Percentiles rank a stretch among this genome's conserved stretches.
Conservation (phyloP, 2,113 vertebrate genomes). For the Mus spicilegus region DNA sequence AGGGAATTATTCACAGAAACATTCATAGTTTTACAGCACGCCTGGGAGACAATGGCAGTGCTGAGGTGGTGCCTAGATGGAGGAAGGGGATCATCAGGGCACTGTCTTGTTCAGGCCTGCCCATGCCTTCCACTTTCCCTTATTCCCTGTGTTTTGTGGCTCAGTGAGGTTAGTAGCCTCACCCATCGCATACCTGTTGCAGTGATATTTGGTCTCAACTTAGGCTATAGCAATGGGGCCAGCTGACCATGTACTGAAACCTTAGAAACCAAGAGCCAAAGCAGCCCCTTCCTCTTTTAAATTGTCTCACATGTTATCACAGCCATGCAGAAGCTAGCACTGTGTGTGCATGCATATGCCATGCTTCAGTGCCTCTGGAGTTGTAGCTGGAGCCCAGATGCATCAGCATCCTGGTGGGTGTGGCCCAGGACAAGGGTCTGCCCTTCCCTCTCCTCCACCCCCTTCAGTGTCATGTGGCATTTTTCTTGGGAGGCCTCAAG, state of each 20-base stretch:
- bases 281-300: neutral
- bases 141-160: neutral
- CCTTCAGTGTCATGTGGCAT: neutral
- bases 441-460: no score
- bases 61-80: neutral
- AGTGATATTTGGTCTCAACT: neutral
- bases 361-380: accelerated
- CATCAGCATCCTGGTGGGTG: neutral
- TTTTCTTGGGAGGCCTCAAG: neutral
- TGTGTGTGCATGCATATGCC: accelerated
- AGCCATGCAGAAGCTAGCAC: neutral
- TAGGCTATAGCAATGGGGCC: neutral
- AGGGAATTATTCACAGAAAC: neutral
- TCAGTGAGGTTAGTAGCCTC: neutral
- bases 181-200: neutral
- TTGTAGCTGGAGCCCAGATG: neutral
- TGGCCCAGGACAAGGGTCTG: neutral
- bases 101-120: neutral
- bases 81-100: neutral
- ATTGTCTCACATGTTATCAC: neutral
- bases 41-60: neutral
- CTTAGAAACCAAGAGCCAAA: neutral
- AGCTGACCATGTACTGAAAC: neutral
- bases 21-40: neutral
- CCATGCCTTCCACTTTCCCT: neutral